phyloP scores from a whole-genome alignment of 2,888 invertebrate species.

The Oligia strigilis region DNA sequence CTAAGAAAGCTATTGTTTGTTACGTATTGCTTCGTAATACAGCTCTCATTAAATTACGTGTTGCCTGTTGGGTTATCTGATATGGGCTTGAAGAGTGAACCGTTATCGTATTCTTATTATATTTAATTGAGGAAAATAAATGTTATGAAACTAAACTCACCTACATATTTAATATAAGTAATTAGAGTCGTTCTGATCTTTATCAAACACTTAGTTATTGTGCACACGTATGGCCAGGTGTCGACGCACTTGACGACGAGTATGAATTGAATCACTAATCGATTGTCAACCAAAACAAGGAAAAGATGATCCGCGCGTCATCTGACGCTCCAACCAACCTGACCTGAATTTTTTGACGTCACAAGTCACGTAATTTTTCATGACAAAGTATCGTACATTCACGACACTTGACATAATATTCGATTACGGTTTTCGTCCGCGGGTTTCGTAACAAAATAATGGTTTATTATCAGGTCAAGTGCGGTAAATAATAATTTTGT shows the following conservation, averaged over 20 bases:
- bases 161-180: slow-evolving; percentile 2
- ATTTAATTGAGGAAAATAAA: slow-evolving; percentile 31
- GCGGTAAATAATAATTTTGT: slow-evolving; percentile 68
- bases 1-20: slow-evolving; percentile 45
- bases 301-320: slow-evolving; percentile 45
- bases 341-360: slow-evolving; percentile 41
- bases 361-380: slow-evolving; percentile 48
- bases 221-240: slow-evolving; percentile 30
- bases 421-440: slow-evolving; percentile 43
- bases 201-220: slow-evolving; percentile 25
- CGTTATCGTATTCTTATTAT: slow-evolving; percentile 28
- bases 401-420: slow-evolving; percentile 38
- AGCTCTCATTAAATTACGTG: slow-evolving; percentile 28
- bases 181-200: slow-evolving; percentile 10
- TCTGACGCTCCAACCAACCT: slow-evolving; percentile 27
- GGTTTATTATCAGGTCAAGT: slow-evolving; percentile 72
- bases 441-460: slow-evolving; percentile 60
- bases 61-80: slow-evolving; percentile 13
- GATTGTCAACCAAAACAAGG: slow-evolving; percentile 21
- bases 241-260: slow-evolving; percentile 18
- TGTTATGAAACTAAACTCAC: slow-evolving; percentile 16
- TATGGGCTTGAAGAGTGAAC: slow-evolving; percentile 16
- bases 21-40: slow-evolving; percentile 13
- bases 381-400: slow-evolving; percentile 43
- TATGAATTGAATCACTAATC: slow-evolving; percentile 28